These are phyloP conservation scores for Drosophila ohnishii DNA, from an alignment of 1,140 invertebrate species.

Conservation along the genomic window DNA sequence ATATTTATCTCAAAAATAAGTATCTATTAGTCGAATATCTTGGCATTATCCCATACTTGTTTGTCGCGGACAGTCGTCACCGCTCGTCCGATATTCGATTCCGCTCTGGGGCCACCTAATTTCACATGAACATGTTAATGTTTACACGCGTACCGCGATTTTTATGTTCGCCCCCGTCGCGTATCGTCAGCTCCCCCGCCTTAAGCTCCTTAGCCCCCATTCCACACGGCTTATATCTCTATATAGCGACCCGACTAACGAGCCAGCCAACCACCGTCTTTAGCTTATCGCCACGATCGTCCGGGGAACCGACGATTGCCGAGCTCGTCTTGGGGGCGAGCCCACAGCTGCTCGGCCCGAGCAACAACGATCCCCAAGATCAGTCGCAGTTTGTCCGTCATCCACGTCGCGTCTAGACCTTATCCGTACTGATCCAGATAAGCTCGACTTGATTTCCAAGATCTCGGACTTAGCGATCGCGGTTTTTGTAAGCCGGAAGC, in stretches of 20 bases:
- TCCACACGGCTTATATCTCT: constrained; percentile 8
- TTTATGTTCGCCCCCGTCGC: constrained; percentile 68
- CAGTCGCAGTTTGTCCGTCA: constrained; percentile 72
- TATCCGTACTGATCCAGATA: background rate
- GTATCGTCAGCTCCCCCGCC: constrained; percentile 33
- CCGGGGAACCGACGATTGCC: constrained; percentile 32
- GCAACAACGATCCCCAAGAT: constrained; percentile 56
- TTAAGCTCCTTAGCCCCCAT: constrained; percentile 3
- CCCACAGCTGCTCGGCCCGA: constrained; percentile 24
- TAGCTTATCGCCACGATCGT: constrained; percentile 68
- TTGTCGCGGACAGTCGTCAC: constrained; percentile 31
- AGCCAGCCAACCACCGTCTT: constrained; percentile 64
- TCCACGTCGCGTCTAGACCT: constrained; percentile 53
- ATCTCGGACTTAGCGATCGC: background rate
- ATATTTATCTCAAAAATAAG: background rate
- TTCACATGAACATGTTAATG: constrained; percentile 81
- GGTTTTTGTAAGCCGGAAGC: background rate
- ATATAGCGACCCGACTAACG: constrained; percentile 22
- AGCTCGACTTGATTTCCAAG: constrained; percentile 5
- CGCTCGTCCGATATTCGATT: constrained; percentile 26
- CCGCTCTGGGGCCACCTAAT: constrained; percentile 59
- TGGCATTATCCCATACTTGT: background rate
- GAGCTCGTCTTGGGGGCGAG: constrained; percentile 54
- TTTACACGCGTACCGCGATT: constrained; percentile 80
- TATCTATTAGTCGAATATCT: background rate